phyloP scores from a whole-genome alignment of 2,888 invertebrate species.

The Ypsolopha sequella region DNA sequence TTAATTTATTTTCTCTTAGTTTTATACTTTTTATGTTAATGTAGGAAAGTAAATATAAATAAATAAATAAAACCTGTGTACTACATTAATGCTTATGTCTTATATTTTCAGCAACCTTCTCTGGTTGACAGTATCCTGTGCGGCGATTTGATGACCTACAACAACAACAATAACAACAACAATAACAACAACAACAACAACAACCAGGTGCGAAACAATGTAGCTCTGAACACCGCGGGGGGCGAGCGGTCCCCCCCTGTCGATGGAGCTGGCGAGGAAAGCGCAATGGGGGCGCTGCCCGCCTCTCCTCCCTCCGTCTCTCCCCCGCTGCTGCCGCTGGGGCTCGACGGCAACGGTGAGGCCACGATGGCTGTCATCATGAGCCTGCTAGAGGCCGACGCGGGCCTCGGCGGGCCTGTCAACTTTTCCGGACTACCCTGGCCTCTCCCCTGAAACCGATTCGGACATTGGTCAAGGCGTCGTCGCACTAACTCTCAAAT shows the following conservation, averaged over 20 bases:
- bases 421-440: slow-evolving; percentile 89
- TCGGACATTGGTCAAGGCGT: no score
- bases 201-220: slow-evolving; percentile 41
- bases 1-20: no score
- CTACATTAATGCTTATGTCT: no score
- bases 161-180: no score
- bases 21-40: no score
- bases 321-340: slow-evolving; percentile 33
- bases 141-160: slow-evolving; percentile 21
- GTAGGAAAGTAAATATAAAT: no score
- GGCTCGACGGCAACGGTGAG: slow-evolving; percentile 84
- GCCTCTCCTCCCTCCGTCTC: slow-evolving; percentile 14
- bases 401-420: slow-evolving; percentile 88
- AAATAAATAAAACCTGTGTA: no score
- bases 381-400: slow-evolving; percentile 91
- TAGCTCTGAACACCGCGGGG: slow-evolving; percentile 33
- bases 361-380: slow-evolving; percentile 94
- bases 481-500: no score
- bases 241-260: background rate
- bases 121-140: slow-evolving; percentile 36
- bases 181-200: no score
- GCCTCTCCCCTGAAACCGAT: slow-evolving; percentile 75
- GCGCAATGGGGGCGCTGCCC: background rate
- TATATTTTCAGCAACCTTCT: slow-evolving; percentile 20
- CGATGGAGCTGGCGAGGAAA: slow-evolving; percentile 55